Evolutionary conservation across 2,113 vertebrate genomes (phyloP).

Genomic region (Bujurquina vittata): DNA sequence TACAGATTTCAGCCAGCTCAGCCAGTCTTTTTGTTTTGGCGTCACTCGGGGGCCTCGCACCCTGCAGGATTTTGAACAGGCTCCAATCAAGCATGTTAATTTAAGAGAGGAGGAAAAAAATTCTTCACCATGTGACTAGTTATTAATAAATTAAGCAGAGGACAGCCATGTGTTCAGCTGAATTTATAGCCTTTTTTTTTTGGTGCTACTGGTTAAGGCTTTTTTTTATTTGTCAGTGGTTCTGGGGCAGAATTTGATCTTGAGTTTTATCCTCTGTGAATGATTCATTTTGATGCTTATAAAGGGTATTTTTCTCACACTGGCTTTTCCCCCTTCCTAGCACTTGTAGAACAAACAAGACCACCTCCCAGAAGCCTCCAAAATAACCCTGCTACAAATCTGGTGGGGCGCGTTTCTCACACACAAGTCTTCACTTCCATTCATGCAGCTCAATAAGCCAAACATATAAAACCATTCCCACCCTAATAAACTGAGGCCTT

Average conservation of each 20-base stretch:
- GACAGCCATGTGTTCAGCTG: slow-evolving; percentile 45
- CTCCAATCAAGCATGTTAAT: slow-evolving; percentile 71
- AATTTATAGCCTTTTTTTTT: slow-evolving; percentile 36
- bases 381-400: slow-evolving; percentile 61
- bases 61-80: slow-evolving; percentile 61
- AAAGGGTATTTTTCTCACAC: slow-evolving; percentile 29
- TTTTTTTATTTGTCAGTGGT: slow-evolving; percentile 50
- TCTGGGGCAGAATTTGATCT: slow-evolving; percentile 8
- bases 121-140: slow-evolving; percentile 68
- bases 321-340: neutral
- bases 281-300: slow-evolving; percentile 40
- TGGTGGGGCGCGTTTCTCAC: slow-evolving; percentile 60
- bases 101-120: slow-evolving; percentile 57
- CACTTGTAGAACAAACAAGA: slow-evolving; percentile 58
- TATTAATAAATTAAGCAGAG: slow-evolving; percentile 67
- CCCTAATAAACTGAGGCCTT: slow-evolving; percentile 65
- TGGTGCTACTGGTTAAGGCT: slow-evolving; percentile 43
- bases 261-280: slow-evolving; percentile 26
- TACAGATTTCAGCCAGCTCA: slow-evolving; percentile 74
- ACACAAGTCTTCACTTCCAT: slow-evolving; percentile 65
- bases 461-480: slow-evolving; percentile 77
- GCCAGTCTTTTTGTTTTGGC: slow-evolving; percentile 68
- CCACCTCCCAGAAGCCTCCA: slow-evolving; percentile 58
- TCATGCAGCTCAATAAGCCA: slow-evolving; percentile 70
- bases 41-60: slow-evolving; percentile 52